These are phyloP conservation scores for Mimachlamys varia DNA, from an alignment of 2,888 invertebrate species.

Conservation along the genomic window DNA sequence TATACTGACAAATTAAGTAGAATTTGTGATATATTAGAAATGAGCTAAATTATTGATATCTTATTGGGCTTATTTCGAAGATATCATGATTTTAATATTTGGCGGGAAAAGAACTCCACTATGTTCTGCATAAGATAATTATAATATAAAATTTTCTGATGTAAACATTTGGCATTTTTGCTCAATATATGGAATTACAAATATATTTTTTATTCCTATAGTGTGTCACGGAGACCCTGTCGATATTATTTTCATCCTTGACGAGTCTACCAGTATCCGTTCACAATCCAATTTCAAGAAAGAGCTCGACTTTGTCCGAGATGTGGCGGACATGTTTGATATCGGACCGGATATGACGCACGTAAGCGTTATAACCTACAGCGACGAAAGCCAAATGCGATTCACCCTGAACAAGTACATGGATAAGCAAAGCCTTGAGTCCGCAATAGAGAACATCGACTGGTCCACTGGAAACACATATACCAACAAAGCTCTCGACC, in stretches of 20 bases:
- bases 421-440: slow-evolving; percentile 38
- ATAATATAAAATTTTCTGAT: too few species aligned
- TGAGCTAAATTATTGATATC: too few species aligned
- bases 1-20: too few species aligned
- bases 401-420: slow-evolving; percentile 55
- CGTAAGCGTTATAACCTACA: slow-evolving; percentile 57
- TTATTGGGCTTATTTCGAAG: too few species aligned
- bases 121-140: too few species aligned
- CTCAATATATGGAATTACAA: too few species aligned
- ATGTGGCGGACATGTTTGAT: slow-evolving; percentile 54
- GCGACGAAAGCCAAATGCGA: slow-evolving; percentile 43
- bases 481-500: slow-evolving; percentile 44
- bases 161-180: too few species aligned
- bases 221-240: slow-evolving; percentile 58
- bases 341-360: slow-evolving; percentile 54
- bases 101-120: too few species aligned
- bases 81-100: too few species aligned
- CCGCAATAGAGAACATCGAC: slow-evolving; percentile 17
- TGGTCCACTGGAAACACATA: slow-evolving; percentile 47
- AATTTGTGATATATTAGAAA: too few species aligned
- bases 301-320: slow-evolving; percentile 53
- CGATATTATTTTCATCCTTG: slow-evolving; percentile 61
- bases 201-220: background rate
- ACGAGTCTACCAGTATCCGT: slow-evolving; percentile 60
- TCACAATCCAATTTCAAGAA: slow-evolving; percentile 53